phyloP scores from a whole-genome alignment of 2,888 invertebrate genomes.

The Mimas tiliae region DNA sequence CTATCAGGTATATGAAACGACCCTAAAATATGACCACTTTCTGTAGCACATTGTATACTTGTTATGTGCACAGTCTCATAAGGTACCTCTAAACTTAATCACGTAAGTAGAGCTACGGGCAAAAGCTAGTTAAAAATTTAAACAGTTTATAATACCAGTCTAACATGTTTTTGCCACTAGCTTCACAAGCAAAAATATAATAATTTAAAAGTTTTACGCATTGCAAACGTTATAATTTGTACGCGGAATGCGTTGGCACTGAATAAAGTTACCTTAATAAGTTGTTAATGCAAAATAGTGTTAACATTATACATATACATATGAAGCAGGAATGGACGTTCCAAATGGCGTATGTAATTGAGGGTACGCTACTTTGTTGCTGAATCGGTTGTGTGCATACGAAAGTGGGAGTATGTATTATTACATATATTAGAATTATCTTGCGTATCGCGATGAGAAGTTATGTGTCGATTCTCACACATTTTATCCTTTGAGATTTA shows the following conservation, averaged over 20 bases:
- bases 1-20: too few relatives aligned
- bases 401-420: slow-evolving; percentile 7
- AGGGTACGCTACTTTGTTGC: slow-evolving; percentile 13
- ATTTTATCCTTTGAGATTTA: neutral
- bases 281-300: slow-evolving; percentile 23
- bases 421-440: slow-evolving; percentile 1
- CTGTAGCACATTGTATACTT: too few relatives aligned
- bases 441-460: neutral
- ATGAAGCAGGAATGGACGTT: slow-evolving; percentile 3
- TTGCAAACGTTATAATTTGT: slow-evolving; percentile 10
- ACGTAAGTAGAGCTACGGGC: too few relatives aligned
- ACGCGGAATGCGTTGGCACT: neutral
- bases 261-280: slow-evolving; percentile 16
- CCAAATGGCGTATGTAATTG: slow-evolving; percentile 8
- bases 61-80: too few relatives aligned
- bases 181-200: slow-evolving; percentile 5
- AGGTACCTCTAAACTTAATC: too few relatives aligned
- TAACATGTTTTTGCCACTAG: neutral
- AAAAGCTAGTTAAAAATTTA: neutral
- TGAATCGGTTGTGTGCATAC: slow-evolving; percentile 2
- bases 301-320: slow-evolving; percentile 7
- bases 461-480: neutral
- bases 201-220: slow-evolving; percentile 22
- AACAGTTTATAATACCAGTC: neutral
- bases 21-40: too few relatives aligned